phyloP scores from a whole-genome alignment of 2,113 vertebrate species.

The Steatornis caripensis region DNA sequence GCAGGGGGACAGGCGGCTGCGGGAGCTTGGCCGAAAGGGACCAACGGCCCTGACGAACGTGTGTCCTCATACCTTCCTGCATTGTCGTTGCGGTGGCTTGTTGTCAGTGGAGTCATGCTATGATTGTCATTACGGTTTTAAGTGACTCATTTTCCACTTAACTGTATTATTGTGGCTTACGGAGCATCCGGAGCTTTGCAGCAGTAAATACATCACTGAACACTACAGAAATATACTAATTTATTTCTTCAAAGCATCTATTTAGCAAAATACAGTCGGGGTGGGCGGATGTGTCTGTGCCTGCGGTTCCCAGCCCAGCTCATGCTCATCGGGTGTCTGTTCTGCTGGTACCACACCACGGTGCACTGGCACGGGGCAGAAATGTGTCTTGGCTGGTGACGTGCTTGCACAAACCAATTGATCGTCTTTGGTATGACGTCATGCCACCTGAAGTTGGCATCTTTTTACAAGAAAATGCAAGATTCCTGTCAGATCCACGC shows the following conservation, averaged over 20 bases:
- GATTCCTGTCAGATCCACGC: accelerated
- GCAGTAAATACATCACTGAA: neutral
- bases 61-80: neutral
- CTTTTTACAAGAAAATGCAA: neutral
- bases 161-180: neutral
- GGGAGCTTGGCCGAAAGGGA: neutral
- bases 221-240: neutral
- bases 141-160: conserved; percentile 45
- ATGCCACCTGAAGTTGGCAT: accelerated
- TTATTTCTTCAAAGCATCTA: neutral
- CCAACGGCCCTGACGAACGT: accelerated
- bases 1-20: neutral
- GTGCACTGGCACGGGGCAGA: accelerated
- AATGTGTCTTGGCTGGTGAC: accelerated
- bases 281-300: neutral
- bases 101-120: neutral
- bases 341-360: neutral
- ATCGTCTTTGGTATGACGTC: neutral
- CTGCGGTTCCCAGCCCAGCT: neutral
- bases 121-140: neutral
- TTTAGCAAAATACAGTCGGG: accelerated
- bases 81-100: accelerated
- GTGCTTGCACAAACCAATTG: neutral
- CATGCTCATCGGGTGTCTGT: neutral
- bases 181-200: neutral